Evolutionary conservation across 2,113 vertebrate species (phyloP).

Genomic region (Eupsittula cactorum): DNA sequence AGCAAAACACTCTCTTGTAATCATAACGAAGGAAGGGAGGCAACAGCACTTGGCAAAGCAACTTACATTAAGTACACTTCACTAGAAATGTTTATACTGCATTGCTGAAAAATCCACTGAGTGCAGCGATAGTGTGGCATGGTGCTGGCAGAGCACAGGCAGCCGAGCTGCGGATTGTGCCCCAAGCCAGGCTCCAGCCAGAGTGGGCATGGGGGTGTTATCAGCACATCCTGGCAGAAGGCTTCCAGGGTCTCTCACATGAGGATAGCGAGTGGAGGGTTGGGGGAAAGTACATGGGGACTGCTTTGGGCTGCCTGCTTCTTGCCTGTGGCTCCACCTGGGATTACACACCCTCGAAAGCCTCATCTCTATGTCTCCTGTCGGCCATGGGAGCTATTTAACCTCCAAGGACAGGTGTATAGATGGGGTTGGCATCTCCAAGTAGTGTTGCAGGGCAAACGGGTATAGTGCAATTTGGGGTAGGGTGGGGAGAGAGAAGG

Average conservation of each 20-base stretch:
- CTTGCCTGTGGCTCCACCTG: fast-evolving
- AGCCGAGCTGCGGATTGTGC: background rate
- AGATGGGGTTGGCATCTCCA: background rate
- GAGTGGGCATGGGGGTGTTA: background rate
- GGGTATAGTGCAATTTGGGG: background rate
- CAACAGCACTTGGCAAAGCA: slow-evolving; percentile 36
- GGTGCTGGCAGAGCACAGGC: background rate
- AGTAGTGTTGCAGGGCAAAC: background rate
- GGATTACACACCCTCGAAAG: fast-evolving
- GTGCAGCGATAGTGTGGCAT: fast-evolving
- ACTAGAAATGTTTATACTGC: slow-evolving; percentile 51
- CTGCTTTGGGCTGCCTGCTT: background rate
- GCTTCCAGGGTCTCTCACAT: background rate
- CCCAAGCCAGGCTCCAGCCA: background rate
- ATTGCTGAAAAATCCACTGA: background rate
- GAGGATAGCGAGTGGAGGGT: background rate
- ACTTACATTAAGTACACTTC: slow-evolving; percentile 20
- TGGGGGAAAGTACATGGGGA: fast-evolving
- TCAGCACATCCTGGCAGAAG: background rate
- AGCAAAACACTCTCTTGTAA: slow-evolving; percentile 1
- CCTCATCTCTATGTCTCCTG: background rate
- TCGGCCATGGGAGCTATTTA: background rate
- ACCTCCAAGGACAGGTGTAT: background rate
- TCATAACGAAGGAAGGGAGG: slow-evolving; percentile 5
- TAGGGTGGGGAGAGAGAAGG: background rate